phyloP scores from a whole-genome alignment of 2,888 invertebrate species.

The Cloeon dipterum region DNA sequence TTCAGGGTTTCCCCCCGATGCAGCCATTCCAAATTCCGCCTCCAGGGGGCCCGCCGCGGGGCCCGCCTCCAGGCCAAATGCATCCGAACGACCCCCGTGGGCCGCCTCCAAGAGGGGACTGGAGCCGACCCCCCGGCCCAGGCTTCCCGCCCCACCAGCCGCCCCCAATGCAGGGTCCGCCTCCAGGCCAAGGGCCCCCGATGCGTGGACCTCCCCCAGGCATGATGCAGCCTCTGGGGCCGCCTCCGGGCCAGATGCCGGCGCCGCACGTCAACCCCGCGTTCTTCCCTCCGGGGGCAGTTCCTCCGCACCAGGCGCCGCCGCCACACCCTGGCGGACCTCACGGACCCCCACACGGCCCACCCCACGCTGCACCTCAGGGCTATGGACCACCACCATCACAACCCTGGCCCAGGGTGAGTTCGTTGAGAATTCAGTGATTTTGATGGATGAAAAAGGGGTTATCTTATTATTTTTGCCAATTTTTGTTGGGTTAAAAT shows the following conservation, averaged over 20 bases:
- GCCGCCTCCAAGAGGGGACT: constrained; percentile 19
- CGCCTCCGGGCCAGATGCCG: constrained; percentile 32
- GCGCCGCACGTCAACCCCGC: constrained; percentile 94
- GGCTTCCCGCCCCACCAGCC: constrained; percentile 26
- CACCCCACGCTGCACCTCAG: constrained; percentile 34
- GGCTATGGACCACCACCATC: constrained; percentile 29
- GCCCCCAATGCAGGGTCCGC: constrained; percentile 33
- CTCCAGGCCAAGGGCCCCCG: constrained; percentile 41
- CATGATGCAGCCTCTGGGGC: constrained; percentile 8
- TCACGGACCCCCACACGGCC: constrained; percentile 32
- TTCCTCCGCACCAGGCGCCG: constrained; percentile 25
- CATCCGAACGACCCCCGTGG: constrained; percentile 33
- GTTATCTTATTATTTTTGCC: too few relatives aligned
- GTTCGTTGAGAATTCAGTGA: too few relatives aligned
- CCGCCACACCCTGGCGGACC: constrained; percentile 33
- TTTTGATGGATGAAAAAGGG: too few relatives aligned
- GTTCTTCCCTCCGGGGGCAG: constrained; percentile 64
- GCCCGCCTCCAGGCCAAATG: constrained; percentile 26
- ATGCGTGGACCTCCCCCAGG: constrained; percentile 32
- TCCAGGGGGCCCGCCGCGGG: constrained; percentile 27
- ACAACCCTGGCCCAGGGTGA: too few relatives aligned
- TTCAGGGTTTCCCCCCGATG: neutral
- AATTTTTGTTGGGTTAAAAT: too few relatives aligned
- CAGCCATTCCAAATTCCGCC: constrained; percentile 17
- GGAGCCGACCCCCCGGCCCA: constrained; percentile 3